Evolutionary conservation across 2,888 invertebrate genomes (phyloP).

Genomic region (Lordiphosa andalusiaca): DNA sequence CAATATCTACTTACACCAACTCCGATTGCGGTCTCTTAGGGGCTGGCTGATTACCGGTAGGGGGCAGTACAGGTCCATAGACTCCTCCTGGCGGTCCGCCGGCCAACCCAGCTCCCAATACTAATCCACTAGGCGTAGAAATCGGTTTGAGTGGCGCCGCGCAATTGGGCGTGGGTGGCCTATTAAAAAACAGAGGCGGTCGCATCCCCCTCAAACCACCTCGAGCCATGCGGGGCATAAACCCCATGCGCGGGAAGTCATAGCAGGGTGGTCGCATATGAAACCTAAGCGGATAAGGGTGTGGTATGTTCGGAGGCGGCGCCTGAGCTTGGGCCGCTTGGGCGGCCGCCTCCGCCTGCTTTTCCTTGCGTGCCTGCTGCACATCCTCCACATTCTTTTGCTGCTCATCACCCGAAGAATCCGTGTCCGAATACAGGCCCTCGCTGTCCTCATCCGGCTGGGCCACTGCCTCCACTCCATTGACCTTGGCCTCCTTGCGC

Average conservation of each 20-base stretch:
- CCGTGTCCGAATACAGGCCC: constrained; percentile 59
- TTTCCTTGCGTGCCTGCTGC: constrained; percentile 60
- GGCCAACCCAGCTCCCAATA: background rate
- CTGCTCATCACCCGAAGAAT: constrained; percentile 52
- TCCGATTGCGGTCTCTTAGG: constrained; percentile 39
- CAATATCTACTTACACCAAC: constrained; percentile 33
- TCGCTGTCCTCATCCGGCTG: constrained; percentile 53
- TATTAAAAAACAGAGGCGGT: constrained; percentile 49
- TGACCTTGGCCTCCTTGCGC: constrained; percentile 49
- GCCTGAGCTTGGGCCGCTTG: constrained; percentile 39
- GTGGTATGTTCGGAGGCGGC: constrained; percentile 10
- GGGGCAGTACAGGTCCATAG: constrained; percentile 43
- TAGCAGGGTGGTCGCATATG: constrained; percentile 54
- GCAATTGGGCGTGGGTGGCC: constrained; percentile 27
- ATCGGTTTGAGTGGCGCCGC: constrained; percentile 20
- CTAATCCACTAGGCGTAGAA: background rate
- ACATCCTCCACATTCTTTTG: constrained; percentile 49
- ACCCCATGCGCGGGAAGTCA: constrained; percentile 53
- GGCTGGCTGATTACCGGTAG: background rate
- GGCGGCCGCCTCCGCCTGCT: constrained; percentile 55
- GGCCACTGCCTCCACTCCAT: background rate
- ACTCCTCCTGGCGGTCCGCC: constrained; percentile 2
- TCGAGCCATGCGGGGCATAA: constrained; percentile 59
- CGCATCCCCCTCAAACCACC: constrained; percentile 59
- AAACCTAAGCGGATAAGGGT: constrained; percentile 45